Conservation (phyloP, 2,113 vertebrate genomes). For the Nycticebus coucang region DNA sequence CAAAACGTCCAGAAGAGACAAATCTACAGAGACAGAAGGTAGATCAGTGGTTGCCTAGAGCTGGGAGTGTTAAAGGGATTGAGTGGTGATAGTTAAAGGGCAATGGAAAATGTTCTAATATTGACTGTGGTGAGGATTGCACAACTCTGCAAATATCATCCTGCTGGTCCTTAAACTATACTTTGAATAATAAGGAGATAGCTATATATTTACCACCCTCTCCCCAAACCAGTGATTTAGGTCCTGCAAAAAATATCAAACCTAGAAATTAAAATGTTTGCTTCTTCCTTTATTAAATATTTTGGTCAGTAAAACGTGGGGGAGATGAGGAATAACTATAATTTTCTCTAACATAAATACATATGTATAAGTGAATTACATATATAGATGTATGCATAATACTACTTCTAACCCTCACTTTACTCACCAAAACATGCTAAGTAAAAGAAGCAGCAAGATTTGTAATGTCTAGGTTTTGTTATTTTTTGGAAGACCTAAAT, state of each 20-base stretch:
- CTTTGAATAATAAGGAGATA: background rate
- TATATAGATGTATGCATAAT: background rate
- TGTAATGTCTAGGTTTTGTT: background rate
- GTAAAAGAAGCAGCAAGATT: background rate
- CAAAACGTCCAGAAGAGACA: background rate
- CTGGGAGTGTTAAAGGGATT: background rate
- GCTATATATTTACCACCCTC: background rate
- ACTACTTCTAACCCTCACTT: background rate
- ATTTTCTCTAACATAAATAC: background rate
- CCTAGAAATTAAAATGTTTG: constrained; percentile 2
- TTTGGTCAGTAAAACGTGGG: background rate
- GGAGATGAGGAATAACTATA: background rate
- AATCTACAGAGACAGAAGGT: background rate
- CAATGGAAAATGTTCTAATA: constrained; percentile 14
- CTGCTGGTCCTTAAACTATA: background rate
- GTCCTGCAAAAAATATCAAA: constrained; percentile 11
- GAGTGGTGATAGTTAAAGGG: background rate
- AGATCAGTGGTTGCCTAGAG: background rate
- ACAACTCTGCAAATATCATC: constrained; percentile 3
- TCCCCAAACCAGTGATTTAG: background rate
- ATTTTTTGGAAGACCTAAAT: background rate
- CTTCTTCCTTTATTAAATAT: background rate
- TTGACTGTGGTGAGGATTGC: background rate
- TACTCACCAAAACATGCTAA: background rate
- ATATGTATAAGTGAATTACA: background rate